Percentiles rank a stretch among this genome's conserved stretches.
Evolutionary conservation across 1,140 invertebrate species (phyloP).

Genomic region (Chironomus tepperi): DNA sequence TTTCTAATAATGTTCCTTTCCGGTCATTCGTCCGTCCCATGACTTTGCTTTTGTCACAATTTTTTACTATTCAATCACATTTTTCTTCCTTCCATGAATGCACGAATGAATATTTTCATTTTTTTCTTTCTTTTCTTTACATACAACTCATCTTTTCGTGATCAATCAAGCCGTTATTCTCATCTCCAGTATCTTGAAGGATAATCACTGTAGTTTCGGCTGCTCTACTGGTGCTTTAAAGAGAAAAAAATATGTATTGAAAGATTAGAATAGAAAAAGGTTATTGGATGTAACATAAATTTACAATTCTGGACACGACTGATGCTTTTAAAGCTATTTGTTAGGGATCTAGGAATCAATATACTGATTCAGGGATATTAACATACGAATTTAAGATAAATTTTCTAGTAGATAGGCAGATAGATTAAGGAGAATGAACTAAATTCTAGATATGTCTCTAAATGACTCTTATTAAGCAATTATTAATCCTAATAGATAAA

Average conservation of each 20-base stretch:
- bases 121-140: too few species aligned
- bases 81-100: neutral
- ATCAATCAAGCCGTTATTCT: conserved; percentile 1
- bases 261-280: neutral
- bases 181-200: neutral
- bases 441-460: too few species aligned
- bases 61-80: neutral
- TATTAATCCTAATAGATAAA: too few species aligned
- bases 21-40: neutral
- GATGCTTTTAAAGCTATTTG: too few species aligned
- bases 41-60: neutral
- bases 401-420: too few species aligned
- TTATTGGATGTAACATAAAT: too few species aligned
- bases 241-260: neutral
- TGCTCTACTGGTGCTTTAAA: neutral
- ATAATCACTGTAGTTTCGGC: conserved; percentile 15
- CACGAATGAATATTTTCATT: neutral
- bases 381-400: too few species aligned
- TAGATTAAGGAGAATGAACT: too few species aligned
- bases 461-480: too few species aligned
- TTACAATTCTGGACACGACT: too few species aligned
- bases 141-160: conserved; percentile 8
- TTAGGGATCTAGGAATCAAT: too few species aligned
- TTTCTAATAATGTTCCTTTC: neutral
- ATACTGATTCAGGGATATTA: too few species aligned